These are phyloP conservation scores for Pachyrhynchus sulphureomaculatus DNA, from an alignment of 1,140 invertebrate species.

Conservation along the genomic window DNA sequence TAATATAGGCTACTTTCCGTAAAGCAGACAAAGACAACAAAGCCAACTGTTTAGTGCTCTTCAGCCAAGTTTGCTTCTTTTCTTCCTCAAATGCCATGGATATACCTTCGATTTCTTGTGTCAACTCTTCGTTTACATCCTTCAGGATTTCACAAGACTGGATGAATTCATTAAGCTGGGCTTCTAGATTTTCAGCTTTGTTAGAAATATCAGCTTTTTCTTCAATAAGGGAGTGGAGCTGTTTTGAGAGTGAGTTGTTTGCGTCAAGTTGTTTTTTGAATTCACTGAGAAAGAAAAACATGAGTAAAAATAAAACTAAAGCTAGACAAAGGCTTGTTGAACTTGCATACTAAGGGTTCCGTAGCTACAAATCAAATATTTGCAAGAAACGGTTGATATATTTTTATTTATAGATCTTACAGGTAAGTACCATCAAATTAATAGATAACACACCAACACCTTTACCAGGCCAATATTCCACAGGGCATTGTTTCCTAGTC, in stretches of 20 bases:
- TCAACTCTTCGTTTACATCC: slow-evolving; percentile 43
- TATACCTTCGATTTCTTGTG: slow-evolving; percentile 41
- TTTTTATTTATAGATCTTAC: too few species aligned
- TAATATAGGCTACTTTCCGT: slow-evolving; percentile 33
- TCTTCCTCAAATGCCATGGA: slow-evolving; percentile 47
- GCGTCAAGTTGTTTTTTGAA: slow-evolving; percentile 25
- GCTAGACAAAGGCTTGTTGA: too few species aligned
- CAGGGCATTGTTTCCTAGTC: too few species aligned
- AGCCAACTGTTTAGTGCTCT: slow-evolving; percentile 36
- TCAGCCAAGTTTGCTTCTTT: slow-evolving; percentile 40
- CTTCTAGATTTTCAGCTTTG: slow-evolving; percentile 45
- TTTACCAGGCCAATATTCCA: too few species aligned
- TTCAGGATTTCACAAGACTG: slow-evolving; percentile 41
- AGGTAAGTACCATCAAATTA: too few species aligned
- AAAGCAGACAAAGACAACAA: slow-evolving; percentile 35
- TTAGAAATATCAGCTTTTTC: slow-evolving; percentile 37
- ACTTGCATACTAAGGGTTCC: too few species aligned
- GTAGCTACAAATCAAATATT: too few species aligned
- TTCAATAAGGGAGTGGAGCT: slow-evolving; percentile 10
- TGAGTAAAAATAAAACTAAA: too few species aligned
- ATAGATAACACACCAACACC: too few species aligned
- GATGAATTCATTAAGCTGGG: slow-evolving; percentile 44
- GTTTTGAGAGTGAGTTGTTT: slow-evolving; percentile 25
- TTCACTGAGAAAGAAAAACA: slow-evolving; percentile 23
- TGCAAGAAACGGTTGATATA: too few species aligned